Percentiles rank a stretch among this genome's conserved stretches.
phyloP scores from a whole-genome alignment of 2,888 invertebrate species.

The Leptothorax acervorum region DNA sequence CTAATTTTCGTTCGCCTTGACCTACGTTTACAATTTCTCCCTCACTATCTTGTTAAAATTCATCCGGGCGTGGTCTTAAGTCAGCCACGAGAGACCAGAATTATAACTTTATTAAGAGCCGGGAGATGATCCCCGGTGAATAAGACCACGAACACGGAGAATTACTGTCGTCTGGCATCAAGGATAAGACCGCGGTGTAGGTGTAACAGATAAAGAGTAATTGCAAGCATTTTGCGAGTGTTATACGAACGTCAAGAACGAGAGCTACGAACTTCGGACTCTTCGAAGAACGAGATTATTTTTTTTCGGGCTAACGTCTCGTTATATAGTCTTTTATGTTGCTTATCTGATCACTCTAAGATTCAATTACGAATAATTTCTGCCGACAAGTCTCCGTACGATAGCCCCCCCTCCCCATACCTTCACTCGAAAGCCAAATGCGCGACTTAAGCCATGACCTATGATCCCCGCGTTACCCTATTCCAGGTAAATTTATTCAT shows the following conservation, averaged over 20 bases:
- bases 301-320: not conserved
- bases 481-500: constrained; percentile 50
- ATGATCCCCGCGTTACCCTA: not conserved
- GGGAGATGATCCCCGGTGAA: constrained; percentile 61
- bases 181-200: not conserved
- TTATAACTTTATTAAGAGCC: constrained; percentile 72
- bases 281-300: not conserved
- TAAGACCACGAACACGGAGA: constrained; percentile 63
- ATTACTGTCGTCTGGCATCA: constrained; percentile 41
- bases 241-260: not conserved
- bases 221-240: not conserved
- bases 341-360: not conserved
- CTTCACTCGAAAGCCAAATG: not conserved
- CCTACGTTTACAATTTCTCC: constrained; percentile 3
- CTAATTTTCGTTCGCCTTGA: constrained; percentile 39
- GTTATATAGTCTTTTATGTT: not conserved
- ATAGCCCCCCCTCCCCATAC: not conserved
- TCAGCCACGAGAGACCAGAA: constrained; percentile 65
- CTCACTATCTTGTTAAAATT: constrained; percentile 63
- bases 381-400: not conserved
- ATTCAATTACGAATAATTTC: constrained; percentile 41
- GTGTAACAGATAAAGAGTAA: constrained; percentile 9
- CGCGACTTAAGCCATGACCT: not conserved
- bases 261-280: not conserved
- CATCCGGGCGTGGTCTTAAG: constrained; percentile 62